Conservation (phyloP, 2,113 vertebrate genomes). For the Ceuthmochares aereus region DNA sequence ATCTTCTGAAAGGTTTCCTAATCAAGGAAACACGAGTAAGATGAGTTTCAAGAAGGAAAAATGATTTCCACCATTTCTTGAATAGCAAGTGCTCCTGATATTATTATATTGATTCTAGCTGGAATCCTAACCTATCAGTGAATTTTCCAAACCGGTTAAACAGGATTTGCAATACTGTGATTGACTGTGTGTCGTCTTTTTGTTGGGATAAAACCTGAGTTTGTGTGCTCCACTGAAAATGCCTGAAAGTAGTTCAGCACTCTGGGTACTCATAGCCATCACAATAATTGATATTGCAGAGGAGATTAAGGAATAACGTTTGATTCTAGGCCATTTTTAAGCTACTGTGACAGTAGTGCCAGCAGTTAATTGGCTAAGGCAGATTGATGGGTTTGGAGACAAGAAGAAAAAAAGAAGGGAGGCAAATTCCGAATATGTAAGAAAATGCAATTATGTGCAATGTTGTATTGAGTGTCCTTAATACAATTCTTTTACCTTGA, state of each 20-base stretch:
- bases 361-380: background rate
- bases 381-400: background rate
- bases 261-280: background rate
- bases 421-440: background rate
- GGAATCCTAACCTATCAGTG: background rate
- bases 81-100: background rate
- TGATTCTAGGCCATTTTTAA: background rate
- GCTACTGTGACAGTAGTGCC: background rate
- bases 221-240: background rate
- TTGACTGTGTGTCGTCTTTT: background rate
- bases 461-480: background rate
- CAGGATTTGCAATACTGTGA: background rate
- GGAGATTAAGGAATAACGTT: background rate
- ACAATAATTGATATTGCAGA: background rate
- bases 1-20: background rate
- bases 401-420: background rate
- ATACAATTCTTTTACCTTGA: background rate
- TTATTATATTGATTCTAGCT: background rate
- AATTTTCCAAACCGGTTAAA: background rate
- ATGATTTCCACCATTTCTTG: background rate
- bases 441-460: background rate
- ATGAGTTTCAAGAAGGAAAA: background rate
- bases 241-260: background rate
- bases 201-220: background rate
- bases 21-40: background rate